phyloP scores from a whole-genome alignment of 2,888 invertebrate species.

The Volucella bombylans region DNA sequence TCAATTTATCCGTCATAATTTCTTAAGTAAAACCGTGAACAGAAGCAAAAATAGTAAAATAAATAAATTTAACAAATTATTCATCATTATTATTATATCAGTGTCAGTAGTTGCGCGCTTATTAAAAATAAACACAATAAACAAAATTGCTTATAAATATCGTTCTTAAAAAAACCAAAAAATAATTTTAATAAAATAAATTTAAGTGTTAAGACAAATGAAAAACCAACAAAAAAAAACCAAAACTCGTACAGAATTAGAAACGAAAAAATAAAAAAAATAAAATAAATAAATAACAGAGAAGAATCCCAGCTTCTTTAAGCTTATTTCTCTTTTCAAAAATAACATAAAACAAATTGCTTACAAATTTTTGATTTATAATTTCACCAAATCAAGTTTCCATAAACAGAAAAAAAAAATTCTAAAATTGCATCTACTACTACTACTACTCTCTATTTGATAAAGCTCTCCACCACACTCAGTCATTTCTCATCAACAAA shows the following conservation, averaged over 20 bases:
- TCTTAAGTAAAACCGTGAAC: constrained; percentile 38
- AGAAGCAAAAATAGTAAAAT: neutral
- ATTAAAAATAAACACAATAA: constrained; percentile 63
- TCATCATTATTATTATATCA: constrained; percentile 68
- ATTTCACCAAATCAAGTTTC: constrained; percentile 73
- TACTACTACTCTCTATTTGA: constrained; percentile 14
- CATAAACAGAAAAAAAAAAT: constrained; percentile 44
- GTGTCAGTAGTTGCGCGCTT: constrained; percentile 73
- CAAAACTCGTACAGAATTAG: constrained; percentile 69
- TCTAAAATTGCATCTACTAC: constrained; percentile 15
- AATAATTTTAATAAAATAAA: constrained; percentile 47
- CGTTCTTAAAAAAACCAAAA: constrained; percentile 54
- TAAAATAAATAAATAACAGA: constrained; percentile 13
- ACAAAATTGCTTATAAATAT: constrained; percentile 67
- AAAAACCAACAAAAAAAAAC: constrained; percentile 30
- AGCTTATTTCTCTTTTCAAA: constrained; percentile 30
- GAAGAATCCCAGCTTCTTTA: constrained; percentile 73
- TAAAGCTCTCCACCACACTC: constrained; percentile 19
- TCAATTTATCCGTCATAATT: constrained; percentile 69
- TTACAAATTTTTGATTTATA: constrained; percentile 60
- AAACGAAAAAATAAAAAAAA: constrained; percentile 46
- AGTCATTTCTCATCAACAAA: constrained; percentile 59
- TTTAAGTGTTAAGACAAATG: constrained; percentile 60
- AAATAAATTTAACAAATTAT: constrained; percentile 40
- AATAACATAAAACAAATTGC: neutral